Evolutionary conservation across 2,888 invertebrate species (phyloP), one percentile per base, ranked within the genome.

Genomic region (Spodoptera littoralis): DNA sequence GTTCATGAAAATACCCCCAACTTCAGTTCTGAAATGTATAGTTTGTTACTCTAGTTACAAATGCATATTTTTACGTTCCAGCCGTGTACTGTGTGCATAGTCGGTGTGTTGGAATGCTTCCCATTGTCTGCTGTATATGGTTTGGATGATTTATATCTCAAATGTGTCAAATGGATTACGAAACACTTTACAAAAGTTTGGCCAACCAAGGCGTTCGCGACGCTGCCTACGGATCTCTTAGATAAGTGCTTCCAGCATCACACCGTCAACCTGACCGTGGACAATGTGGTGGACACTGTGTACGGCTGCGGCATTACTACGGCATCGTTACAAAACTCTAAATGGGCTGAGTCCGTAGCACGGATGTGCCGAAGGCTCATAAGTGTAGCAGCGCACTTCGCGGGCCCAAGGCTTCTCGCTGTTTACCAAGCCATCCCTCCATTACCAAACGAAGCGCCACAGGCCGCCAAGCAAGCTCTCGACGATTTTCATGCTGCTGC

Each of bases 181-280:
- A 96, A 97, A 71, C 96, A 99, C 88, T 98, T 98, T 89, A 79
- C 85, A 8, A 96, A 97, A 82, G 97, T 99, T 53, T 99, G 99
- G 99, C 97, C 98, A 0, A 98, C 98, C 2, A 97, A 98, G 82
- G 96, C 97, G 3, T 99, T 99, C 90, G 97, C 98, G 0, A 96
- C 97, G 49, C 90, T 99, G 63, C 97, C 98, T 0, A 96, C 97
- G 43, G 98, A 98, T 83, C 95, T 98, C 5, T 95, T 97, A 73
- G 97, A 97, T 54, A 97, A 98, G 84, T 98, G 98, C 87, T 97
- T 97, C 76, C 97, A 97, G 84, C 97, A 98, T 83, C 97, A 97
- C 81, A 96, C 97, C 11, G 96, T 97, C 0, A 97, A 98, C 84
- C 95, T 98, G 95, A 96, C 96, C 18, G 95, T 96, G 3, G 97